Evolutionary conservation across 2,113 vertebrate genomes (phyloP).

Genomic region (Myiozetetes cayanensis): DNA sequence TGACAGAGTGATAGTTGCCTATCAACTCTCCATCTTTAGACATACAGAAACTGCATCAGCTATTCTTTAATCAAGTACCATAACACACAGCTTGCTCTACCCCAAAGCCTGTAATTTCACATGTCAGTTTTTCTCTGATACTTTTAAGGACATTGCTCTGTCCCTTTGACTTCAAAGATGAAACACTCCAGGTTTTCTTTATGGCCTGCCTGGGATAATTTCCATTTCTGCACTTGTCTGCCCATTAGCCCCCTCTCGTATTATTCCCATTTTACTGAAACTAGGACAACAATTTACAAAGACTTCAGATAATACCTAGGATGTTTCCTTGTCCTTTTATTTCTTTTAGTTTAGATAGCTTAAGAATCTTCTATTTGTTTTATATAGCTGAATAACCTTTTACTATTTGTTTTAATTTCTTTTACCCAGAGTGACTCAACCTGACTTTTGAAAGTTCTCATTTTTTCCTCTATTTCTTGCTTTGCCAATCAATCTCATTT

Average conservation of each 20-base stretch:
- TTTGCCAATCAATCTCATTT: background rate
- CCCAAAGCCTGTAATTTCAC: background rate
- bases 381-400: conserved; percentile 49
- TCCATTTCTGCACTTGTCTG: background rate
- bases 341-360: conserved; percentile 22
- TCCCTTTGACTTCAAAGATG: background rate
- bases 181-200: background rate
- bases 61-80: background rate
- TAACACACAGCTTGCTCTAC: background rate
- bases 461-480: background rate
- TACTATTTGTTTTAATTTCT: conserved; percentile 60
- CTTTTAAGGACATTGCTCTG: background rate
- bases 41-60: background rate
- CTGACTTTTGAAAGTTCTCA: conserved; percentile 20
- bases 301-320: background rate
- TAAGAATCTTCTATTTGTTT: conserved; percentile 46
- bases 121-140: background rate
- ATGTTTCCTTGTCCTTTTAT: background rate
- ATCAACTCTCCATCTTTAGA: background rate
- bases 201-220: background rate
- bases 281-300: background rate
- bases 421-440: background rate
- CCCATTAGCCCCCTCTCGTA: background rate
- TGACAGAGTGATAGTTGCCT: background rate
- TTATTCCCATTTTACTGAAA: background rate